Percentiles rank a stretch among this genome's conserved stretches.
phyloP scores from a whole-genome alignment of 2,113 vertebrate genomes.

The Spheniscus mendiculus region DNA sequence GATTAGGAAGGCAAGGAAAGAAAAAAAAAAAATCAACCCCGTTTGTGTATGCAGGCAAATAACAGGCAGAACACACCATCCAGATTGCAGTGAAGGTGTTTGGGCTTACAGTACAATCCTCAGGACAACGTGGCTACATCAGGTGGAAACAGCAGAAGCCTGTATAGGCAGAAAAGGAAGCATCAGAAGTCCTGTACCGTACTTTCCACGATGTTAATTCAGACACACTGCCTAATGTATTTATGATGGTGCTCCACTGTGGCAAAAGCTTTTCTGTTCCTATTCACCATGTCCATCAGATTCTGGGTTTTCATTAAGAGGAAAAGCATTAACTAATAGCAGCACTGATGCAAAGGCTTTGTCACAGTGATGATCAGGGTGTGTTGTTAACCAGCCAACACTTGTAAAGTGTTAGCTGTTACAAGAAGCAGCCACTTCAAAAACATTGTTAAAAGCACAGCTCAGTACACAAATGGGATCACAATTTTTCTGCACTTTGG shows the following conservation, averaged over 20 bases:
- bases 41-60: not conserved
- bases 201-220: not conserved
- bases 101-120: not conserved
- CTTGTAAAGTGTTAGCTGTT: not conserved
- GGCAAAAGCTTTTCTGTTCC: not conserved
- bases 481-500: slow-evolving; percentile 88
- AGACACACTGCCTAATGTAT: not conserved
- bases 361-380: not conserved
- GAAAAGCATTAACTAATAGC: not conserved
- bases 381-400: not conserved
- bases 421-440: not conserved
- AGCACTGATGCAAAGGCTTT: not conserved
- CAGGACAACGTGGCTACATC: not conserved
- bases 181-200: not conserved
- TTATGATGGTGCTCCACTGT: not conserved
- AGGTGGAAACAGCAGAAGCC: not conserved
- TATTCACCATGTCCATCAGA: not conserved
- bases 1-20: not conserved
- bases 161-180: not conserved
- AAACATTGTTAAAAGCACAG: not conserved
- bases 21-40: not conserved
- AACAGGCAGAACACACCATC: not conserved
- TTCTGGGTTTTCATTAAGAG: not conserved
- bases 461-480: slow-evolving; percentile 88
- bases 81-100: not conserved